Base-by-base conservation (phyloP, 2,888 invertebrate genomes). In the Pinctada fucata region DNA sequence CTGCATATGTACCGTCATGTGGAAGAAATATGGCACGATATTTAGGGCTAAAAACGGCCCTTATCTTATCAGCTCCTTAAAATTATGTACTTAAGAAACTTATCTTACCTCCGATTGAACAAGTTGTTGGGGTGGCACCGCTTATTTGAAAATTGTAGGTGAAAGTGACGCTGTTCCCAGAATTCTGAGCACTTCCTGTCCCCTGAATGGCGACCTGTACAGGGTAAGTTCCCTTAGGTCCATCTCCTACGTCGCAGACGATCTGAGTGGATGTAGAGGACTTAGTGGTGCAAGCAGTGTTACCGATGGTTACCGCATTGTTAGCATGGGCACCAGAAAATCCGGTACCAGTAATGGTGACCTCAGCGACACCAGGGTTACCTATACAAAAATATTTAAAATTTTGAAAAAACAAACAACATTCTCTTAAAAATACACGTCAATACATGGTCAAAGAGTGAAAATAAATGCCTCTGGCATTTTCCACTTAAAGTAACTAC, bases 311-410 rank as follows among this genome's bases (percentile, higher is more conserved):
- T 1, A 90, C 88, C 2, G 65, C 68, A 67, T 88, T 88, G 67
- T 87, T 79, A 31, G 81, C 52, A 1, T 47, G 8, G 3, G 83
- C 78, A n/a, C 82, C 82, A 31, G 79, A 81, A 75, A 90, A 91
- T 3, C 87, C 87, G 4, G 84, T 84, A 8, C 91, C 91, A 63
- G 82, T 83, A 50, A 91, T 84, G 6, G 87, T 88, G 16, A 89
- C 13, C 2, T 67, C 50, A 45, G 84, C 84, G 2, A 85, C 85
- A n/a, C 70, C 49, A 8, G 75, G 64, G 10, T 80, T 51, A 52
- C 75, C 79, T 79, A 48, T 16, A 66, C 67, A 58, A 2, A 58
- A 58, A 58, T 58, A 1, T 13, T 10, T 10, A 13, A 58, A 6
- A 58, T 10, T 58, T 10, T 58, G 58, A 58, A 13, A 58, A 10